Conservation (phyloP, 2,113 vertebrate genomes). For the Todiramphus chloris region DNA sequence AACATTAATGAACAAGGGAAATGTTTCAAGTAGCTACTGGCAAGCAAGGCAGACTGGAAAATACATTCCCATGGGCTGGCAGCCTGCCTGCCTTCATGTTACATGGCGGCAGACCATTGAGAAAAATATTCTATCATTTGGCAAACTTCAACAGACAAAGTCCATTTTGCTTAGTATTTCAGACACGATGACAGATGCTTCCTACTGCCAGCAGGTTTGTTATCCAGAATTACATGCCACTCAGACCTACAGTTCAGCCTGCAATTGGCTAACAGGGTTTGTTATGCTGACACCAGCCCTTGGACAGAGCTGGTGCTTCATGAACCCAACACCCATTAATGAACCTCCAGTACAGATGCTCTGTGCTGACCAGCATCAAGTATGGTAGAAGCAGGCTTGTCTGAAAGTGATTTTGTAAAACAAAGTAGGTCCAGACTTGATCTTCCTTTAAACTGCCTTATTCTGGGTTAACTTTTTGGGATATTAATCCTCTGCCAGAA, state of each 20-base stretch:
- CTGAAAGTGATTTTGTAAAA: background rate
- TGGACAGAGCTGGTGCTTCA: background rate
- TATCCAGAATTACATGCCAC: slow-evolving; percentile 9
- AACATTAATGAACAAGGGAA: background rate
- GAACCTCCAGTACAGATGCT: background rate
- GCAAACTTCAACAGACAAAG: slow-evolving; percentile 10
- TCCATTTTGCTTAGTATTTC: slow-evolving; percentile 9
- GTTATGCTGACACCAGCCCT: background rate
- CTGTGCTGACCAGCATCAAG: background rate
- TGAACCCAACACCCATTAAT: background rate
- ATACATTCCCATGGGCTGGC: background rate
- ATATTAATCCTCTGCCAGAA: background rate
- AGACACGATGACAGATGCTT: slow-evolving; percentile 3
- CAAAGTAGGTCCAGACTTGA: background rate
- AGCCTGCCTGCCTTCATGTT: background rate
- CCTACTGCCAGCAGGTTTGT: slow-evolving; percentile 1
- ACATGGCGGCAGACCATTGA: background rate
- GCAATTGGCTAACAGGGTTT: background rate
- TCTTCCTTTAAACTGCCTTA: background rate
- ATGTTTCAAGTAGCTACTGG: background rate
- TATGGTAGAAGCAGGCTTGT: background rate
- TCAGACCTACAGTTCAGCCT: background rate
- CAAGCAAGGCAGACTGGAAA: slow-evolving; percentile 12
- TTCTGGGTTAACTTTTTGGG: background rate
- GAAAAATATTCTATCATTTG: slow-evolving; percentile 14